Evolutionary conservation across 2,888 invertebrate genomes (phyloP).

Genomic region (Parasteatoda lunata): DNA sequence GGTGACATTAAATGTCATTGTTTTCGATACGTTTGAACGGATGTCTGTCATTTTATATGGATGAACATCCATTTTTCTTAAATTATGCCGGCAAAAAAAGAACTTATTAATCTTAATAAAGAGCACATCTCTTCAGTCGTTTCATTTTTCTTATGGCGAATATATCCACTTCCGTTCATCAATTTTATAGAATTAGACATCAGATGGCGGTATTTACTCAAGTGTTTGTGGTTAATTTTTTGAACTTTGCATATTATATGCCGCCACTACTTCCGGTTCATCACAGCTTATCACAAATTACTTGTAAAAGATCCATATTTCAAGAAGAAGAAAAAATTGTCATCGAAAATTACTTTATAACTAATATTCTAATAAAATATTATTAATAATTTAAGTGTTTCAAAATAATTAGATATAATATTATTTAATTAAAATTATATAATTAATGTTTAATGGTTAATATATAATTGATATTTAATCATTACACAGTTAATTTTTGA

Average conservation of each 20-base stretch:
- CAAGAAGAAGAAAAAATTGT: too few species aligned
- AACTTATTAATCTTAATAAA: conserved; percentile 32
- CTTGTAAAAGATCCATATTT: too few species aligned
- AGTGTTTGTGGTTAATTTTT: conserved; percentile 12
- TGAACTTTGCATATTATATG: conserved; percentile 1
- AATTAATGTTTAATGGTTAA: too few species aligned
- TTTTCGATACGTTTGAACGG: conserved; percentile 58
- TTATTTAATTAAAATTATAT: too few species aligned
- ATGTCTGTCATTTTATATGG: conserved; percentile 41
- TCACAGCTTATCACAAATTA: not conserved
- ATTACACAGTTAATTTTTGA: too few species aligned
- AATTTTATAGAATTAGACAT: conserved; percentile 10
- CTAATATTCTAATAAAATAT: too few species aligned
- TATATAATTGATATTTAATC: too few species aligned
- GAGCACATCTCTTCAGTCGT: conserved; percentile 1
- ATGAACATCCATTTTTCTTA: conserved; percentile 39
- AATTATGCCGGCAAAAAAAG: conserved; percentile 26
- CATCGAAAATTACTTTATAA: too few species aligned
- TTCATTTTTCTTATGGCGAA: not conserved
- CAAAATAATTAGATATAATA: too few species aligned
- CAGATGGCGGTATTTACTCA: not conserved
- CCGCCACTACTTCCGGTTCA: conserved; percentile 1
- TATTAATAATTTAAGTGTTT: too few species aligned
- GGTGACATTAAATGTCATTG: conserved; percentile 40
- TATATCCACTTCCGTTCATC: conserved; percentile 15